Evolutionary conservation across 1,140 invertebrate genomes (phyloP).

Genomic region (Bombus haemorrhoidalis): DNA sequence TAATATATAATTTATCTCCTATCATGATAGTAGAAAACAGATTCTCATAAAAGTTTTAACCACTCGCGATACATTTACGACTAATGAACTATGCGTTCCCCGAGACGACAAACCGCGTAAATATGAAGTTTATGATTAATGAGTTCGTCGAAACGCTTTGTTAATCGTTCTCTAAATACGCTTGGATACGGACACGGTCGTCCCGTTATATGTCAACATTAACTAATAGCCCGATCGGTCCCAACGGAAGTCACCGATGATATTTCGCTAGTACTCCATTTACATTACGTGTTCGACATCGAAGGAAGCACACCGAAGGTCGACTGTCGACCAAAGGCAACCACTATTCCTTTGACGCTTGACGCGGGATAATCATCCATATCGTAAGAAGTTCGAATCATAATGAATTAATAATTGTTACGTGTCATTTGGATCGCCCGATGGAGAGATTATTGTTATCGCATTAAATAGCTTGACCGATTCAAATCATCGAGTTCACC

Average conservation of each 20-base stretch:
- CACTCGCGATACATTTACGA: not conserved
- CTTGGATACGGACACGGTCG: not conserved
- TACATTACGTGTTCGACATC: not conserved
- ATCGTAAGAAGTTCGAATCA: not conserved
- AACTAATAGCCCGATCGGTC: constrained; percentile 14
- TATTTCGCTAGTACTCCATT: constrained; percentile 28
- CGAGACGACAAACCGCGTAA: not conserved
- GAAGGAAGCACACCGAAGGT: not conserved
- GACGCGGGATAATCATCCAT: not conserved
- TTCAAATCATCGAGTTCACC: too few species aligned
- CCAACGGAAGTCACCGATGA: constrained; percentile 1
- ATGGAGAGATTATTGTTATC: not conserved
- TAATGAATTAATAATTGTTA: not conserved
- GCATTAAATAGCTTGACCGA: not conserved
- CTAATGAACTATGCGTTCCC: not conserved
- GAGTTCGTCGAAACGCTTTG: constrained; percentile 1
- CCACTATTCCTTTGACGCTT: constrained; percentile 2
- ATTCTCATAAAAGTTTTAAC: not conserved
- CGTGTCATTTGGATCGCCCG: too few species aligned
- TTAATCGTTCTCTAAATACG: constrained; percentile 24
- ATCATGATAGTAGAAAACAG: accelerated
- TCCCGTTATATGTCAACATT: constrained; percentile 9
- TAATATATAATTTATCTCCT: not conserved
- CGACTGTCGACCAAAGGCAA: not conserved
- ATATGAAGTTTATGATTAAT: constrained; percentile 12